Percentiles rank a stretch among this genome's conserved stretches.
Conservation (phyloP, 2,113 vertebrate genomes). For the Burhinus oedicnemus region DNA sequence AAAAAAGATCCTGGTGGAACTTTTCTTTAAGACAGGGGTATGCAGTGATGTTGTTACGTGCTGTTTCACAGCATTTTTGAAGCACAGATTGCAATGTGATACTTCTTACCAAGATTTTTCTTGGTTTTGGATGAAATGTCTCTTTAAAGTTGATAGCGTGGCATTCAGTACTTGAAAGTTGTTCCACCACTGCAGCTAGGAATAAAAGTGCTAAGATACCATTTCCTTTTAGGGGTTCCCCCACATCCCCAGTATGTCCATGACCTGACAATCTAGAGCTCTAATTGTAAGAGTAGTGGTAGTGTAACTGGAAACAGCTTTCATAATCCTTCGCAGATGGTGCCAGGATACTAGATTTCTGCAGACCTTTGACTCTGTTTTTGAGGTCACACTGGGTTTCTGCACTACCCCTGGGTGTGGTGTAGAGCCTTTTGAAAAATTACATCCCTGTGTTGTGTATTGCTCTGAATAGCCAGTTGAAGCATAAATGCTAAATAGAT, state of each 20-base stretch:
- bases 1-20: background rate
- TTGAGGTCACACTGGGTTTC: background rate
- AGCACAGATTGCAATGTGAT: background rate
- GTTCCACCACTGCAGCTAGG: background rate
- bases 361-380: background rate
- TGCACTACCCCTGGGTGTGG: background rate
- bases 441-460: fast-evolving
- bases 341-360: background rate
- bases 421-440: background rate
- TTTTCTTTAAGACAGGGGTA: background rate
- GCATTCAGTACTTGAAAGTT: background rate
- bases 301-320: background rate
- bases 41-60: background rate
- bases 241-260: background rate
- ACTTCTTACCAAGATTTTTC: background rate
- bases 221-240: background rate
- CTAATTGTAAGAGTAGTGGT: background rate
- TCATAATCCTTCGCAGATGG: background rate
- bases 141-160: background rate
- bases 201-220: background rate
- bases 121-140: background rate
- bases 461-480: background rate
- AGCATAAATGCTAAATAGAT: background rate
- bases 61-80: background rate
- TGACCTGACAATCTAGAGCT: background rate